A percentile compares a stretch with the other conserved stretches of the same genome.
phyloP scores from a whole-genome alignment of 2,113 vertebrate species.

The Rhynchopsitta pachyrhyncha region DNA sequence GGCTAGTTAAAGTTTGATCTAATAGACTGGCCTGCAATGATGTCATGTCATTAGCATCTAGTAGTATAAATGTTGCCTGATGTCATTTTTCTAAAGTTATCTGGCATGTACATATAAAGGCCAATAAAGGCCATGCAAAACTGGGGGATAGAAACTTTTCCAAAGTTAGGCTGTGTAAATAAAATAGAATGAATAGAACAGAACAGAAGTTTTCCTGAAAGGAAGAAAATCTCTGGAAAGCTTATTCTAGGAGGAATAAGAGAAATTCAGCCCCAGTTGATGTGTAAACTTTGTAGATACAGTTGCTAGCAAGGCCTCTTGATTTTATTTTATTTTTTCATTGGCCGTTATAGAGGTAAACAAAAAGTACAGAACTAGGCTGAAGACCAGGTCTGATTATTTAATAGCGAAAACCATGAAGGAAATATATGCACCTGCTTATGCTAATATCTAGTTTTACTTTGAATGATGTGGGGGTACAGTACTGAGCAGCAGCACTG shows the following conservation, averaged over 20 bases:
- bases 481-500: not conserved
- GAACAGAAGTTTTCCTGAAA: not conserved
- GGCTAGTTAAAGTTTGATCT: not conserved
- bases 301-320: not conserved
- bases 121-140: not conserved
- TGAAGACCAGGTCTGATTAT: not conserved
- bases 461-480: not conserved
- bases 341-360: not conserved
- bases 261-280: not conserved
- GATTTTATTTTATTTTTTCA: not conserved
- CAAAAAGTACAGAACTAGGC: not conserved
- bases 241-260: not conserved
- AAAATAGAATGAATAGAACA: not conserved
- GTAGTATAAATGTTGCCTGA: not conserved
- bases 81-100: not conserved
- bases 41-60: not conserved
- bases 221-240: not conserved
- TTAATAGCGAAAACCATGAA: not conserved
- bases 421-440: not conserved
- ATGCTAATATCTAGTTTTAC: not conserved
- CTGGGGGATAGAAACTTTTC: not conserved
- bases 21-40: not conserved
- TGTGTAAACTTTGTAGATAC: not conserved
- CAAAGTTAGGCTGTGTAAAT: not conserved
- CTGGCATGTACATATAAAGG: not conserved